A percentile compares a stretch with the other conserved stretches of the same genome.
These are phyloP conservation scores for Papilio demoleus DNA, from an alignment of 2,888 invertebrate genomes.

Conservation along the genomic window DNA sequence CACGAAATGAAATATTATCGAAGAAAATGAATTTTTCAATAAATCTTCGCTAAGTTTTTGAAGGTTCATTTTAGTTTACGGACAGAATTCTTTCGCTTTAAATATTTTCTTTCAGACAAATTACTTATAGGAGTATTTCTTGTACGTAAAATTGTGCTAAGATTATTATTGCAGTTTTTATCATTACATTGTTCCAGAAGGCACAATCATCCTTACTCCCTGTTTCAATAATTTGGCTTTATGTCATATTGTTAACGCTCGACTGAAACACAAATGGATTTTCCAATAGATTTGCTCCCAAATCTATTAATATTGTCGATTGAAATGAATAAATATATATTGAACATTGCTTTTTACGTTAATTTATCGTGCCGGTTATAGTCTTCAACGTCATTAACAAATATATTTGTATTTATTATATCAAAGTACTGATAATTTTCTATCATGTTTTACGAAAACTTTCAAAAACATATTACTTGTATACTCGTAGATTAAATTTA, in stretches of 20 bases:
- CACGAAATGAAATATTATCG: conserved; percentile 29
- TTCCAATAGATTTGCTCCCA: conserved; percentile 73
- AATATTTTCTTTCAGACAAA: too few relatives aligned
- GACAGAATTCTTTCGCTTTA: conserved; percentile 9
- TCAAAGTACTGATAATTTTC: background rate
- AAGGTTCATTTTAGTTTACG: conserved; percentile 38
- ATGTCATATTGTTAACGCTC: conserved; percentile 76
- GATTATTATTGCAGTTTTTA: background rate
- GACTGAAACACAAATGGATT: conserved; percentile 73
- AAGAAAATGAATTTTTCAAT: conserved; percentile 33
- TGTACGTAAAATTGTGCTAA: too few relatives aligned
- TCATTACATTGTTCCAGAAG: conserved; percentile 14
- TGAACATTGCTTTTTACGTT: background rate
- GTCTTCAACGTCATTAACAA: background rate
- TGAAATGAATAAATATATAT: conserved; percentile 34
- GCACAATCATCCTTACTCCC: conserved; percentile 56
- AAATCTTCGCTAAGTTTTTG: conserved; percentile 21
- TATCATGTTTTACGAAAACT: background rate
- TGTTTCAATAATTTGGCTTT: conserved; percentile 73
- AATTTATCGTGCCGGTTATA: background rate
- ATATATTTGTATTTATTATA: background rate
- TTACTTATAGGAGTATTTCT: background rate
- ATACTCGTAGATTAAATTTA: background rate
- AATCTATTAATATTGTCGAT: conserved; percentile 35
- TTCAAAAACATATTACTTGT: background rate